Percentiles rank a stretch among this genome's conserved stretches.
phyloP scores from a whole-genome alignment of 1,140 invertebrate species.

The Wiebesia pumilae region DNA sequence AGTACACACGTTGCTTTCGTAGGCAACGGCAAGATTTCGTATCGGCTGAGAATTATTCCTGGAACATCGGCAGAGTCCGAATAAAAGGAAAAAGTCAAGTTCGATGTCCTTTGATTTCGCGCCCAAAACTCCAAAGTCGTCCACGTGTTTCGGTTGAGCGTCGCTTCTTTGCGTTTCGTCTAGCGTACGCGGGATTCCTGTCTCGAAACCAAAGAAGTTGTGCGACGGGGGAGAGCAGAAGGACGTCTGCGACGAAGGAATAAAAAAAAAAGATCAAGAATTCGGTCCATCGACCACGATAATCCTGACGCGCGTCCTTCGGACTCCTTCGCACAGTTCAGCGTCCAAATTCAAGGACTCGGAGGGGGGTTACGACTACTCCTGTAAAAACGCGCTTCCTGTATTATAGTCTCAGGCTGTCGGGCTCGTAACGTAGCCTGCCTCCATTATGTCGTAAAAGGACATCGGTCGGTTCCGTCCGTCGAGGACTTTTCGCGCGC shows the following conservation, averaged over 20 bases:
- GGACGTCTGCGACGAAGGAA: conserved; percentile 19
- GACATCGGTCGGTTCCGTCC: conserved; percentile 22
- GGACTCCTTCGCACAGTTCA: conserved; percentile 60
- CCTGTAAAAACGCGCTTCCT: conserved; percentile 52
- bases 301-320: conserved; percentile 59
- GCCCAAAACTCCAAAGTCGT: neutral
- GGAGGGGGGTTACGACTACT: neutral
- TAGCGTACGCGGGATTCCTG: conserved; percentile 32
- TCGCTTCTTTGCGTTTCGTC: conserved; percentile 5
- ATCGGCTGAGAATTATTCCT: neutral
- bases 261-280: conserved; percentile 50
- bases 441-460: conserved; percentile 16
- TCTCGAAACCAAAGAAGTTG: conserved; percentile 6
- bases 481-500: neutral
- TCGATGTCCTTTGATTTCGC: conserved; percentile 43
- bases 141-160: no score
- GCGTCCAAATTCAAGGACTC: conserved; percentile 64
- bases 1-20: neutral
- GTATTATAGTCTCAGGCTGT: conserved; percentile 55
- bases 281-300: conserved; percentile 57
- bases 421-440: neutral
- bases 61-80: neutral
- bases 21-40: neutral
- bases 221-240: neutral
- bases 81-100: conserved; percentile 29